Evolutionary conservation across 2,888 invertebrate genomes (phyloP).

Genomic region (Caenorhabditis doughertyi): DNA sequence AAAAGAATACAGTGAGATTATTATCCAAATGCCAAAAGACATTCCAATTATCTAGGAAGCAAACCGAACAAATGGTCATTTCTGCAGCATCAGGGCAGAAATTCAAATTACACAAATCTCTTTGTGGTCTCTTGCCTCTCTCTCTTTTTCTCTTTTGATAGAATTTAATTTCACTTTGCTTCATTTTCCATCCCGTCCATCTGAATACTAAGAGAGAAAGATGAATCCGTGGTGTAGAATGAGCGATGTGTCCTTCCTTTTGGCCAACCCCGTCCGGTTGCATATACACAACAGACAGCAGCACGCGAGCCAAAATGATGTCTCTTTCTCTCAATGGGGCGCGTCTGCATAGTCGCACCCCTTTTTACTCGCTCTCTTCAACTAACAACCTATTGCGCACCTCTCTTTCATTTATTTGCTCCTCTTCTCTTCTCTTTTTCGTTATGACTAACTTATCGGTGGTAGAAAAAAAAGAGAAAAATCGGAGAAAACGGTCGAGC

Average conservation of each 20-base stretch:
- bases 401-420: conserved; percentile 34
- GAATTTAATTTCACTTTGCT: conserved; percentile 15
- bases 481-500: neutral
- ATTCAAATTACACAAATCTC: conserved; percentile 35
- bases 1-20: conserved; percentile 1
- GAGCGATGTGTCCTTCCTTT: conserved; percentile 21
- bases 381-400: neutral
- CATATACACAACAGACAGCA: conserved; percentile 9
- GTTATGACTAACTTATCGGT: conserved; percentile 44
- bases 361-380: neutral
- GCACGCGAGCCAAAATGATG: neutral
- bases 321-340: conserved; percentile 29
- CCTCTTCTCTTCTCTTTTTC: conserved; percentile 16
- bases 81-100: too few species aligned
- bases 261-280: neutral
- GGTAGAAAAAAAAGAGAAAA: conserved; percentile 15
- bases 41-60: conserved; percentile 23
- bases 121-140: neutral
- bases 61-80: neutral
- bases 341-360: conserved; percentile 28
- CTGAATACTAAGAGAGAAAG: conserved; percentile 1
- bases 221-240: neutral
- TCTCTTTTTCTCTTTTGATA: conserved; percentile 9
- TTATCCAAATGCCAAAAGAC: conserved; percentile 5
- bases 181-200: neutral